Evolutionary conservation across 2,113 vertebrate genomes (phyloP).

Genomic region (Cynoglossus semilaevis): DNA sequence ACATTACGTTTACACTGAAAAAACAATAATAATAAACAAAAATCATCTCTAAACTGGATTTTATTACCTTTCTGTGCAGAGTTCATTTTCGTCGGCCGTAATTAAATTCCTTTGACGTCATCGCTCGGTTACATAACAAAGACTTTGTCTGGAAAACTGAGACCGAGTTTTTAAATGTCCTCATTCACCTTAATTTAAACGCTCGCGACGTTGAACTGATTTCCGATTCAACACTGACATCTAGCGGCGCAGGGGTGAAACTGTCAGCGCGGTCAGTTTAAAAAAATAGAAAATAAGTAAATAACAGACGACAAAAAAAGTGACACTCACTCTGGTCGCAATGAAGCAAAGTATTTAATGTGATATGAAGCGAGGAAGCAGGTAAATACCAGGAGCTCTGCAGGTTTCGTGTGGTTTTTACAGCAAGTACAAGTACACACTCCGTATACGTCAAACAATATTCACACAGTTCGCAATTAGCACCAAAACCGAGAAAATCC

Average conservation of each 20-base stretch:
- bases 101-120: conserved; percentile 1
- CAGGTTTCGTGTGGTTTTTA: conserved; percentile 9
- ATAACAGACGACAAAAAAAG: too few relatives aligned
- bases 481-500: conserved; percentile 10
- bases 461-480: neutral
- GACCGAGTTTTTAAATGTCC: conserved; percentile 8
- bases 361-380: conserved; percentile 29
- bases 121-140: conserved; percentile 11
- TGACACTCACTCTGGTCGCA: neutral
- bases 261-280: neutral
- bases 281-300: too few relatives aligned
- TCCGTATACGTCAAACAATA: conserved; percentile 4
- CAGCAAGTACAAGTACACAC: neutral
- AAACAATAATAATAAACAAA: too few relatives aligned
- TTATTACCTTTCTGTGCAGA: too few relatives aligned
- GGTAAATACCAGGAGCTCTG: conserved; percentile 21
- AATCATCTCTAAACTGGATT: too few relatives aligned
- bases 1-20: too few relatives aligned
- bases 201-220: neutral
- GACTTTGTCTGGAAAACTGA: neutral
- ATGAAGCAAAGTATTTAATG: conserved; percentile 50
- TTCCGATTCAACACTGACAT: neutral
- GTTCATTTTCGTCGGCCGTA: too few relatives aligned
- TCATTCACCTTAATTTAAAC: neutral
- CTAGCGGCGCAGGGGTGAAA: neutral